These are phyloP conservation scores for Sitodiplosis mosellana DNA, from an alignment of 1,140 invertebrate species.

Conservation along the genomic window DNA sequence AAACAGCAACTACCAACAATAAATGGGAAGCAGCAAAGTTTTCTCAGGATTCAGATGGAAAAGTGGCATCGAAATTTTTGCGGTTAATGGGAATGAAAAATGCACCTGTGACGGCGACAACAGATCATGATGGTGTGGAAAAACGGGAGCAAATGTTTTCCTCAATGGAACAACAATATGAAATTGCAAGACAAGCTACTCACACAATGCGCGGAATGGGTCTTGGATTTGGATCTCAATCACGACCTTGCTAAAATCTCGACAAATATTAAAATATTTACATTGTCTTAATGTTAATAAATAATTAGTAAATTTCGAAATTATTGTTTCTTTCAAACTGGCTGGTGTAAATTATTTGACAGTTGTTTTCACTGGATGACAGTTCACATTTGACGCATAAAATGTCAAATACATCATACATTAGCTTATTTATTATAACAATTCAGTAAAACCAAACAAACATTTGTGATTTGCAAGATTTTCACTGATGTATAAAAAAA, in stretches of 20 bases:
- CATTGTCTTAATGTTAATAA: too few relatives aligned
- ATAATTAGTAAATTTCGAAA: too few relatives aligned
- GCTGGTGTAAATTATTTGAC: too few relatives aligned
- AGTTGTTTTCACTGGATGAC: too few relatives aligned
- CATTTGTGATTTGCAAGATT: too few relatives aligned
- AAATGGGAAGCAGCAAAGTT: slow-evolving; percentile 73
- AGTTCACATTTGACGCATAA: too few relatives aligned
- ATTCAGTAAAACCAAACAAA: too few relatives aligned
- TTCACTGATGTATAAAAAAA: too few relatives aligned
- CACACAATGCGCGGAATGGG: slow-evolving; percentile 87
- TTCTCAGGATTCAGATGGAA: slow-evolving; percentile 70
- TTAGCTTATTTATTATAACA: too few relatives aligned
- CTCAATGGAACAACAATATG: slow-evolving; percentile 85
- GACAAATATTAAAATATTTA: too few relatives aligned
- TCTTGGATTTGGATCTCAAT: slow-evolving; percentile 46
- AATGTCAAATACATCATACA: too few relatives aligned
- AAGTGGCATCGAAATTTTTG: slow-evolving; percentile 87
- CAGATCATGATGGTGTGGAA: slow-evolving; percentile 32
- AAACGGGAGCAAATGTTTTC: slow-evolving; percentile 83
- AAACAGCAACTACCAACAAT: slow-evolving; percentile 28
- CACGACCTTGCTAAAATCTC: slow-evolving; percentile 13
- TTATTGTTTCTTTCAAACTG: too few relatives aligned
- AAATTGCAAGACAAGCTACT: slow-evolving; percentile 78
- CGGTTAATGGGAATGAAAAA: slow-evolving; percentile 86
- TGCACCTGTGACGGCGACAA: slow-evolving; percentile 17